Conservation (phyloP, 2,113 vertebrate species). For the Xiphias gladius region DNA sequence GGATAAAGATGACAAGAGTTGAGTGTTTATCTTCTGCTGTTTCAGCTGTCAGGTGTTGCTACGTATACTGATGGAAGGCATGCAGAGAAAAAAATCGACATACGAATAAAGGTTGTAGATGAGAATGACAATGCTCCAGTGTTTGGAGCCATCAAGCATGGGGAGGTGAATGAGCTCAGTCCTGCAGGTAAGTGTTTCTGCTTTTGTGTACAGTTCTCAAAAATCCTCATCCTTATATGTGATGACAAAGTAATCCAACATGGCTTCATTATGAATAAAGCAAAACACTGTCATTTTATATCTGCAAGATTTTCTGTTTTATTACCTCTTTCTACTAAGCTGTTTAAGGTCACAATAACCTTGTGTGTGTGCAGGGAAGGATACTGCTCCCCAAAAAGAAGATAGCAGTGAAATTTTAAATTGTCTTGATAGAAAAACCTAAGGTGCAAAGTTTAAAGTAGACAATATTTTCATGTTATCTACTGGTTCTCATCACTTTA, state of each 20-base stretch:
- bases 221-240: neutral
- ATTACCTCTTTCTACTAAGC: no score
- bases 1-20: neutral
- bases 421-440: no score
- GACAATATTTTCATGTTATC: no score
- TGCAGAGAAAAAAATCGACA: constrained; percentile 71
- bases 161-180: constrained; percentile 68
- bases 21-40: neutral
- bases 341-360: no score
- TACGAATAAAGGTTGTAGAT: constrained; percentile 78
- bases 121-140: constrained; percentile 79
- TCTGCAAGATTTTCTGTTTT: no score
- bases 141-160: constrained; percentile 35
- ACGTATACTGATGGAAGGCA: rapidly evolving
- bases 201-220: neutral
- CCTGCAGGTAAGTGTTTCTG: constrained; percentile 36
- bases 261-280: neutral
- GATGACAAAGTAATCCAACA: neutral
- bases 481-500: no score
- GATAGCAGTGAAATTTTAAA: no score
- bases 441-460: no score
- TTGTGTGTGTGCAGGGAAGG: no score
- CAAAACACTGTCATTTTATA: no score
- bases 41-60: constrained; percentile 78
- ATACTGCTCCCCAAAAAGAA: no score